Percentiles rank a stretch among this genome's conserved stretches.
phyloP scores from a whole-genome alignment of 1,140 invertebrate species.

The Camponotus vicinus region DNA sequence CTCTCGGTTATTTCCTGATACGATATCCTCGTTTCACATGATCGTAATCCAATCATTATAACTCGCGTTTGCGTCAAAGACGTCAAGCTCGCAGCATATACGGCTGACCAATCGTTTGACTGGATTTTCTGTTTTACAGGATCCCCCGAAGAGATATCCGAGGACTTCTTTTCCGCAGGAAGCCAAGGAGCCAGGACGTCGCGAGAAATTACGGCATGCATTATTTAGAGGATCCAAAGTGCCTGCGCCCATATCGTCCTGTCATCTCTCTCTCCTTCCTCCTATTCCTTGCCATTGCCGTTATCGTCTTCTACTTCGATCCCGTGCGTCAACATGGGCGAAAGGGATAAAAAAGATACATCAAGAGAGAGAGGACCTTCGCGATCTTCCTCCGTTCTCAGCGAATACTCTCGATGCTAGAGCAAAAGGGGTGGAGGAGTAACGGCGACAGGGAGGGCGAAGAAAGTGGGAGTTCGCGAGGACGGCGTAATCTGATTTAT shows the following conservation, averaged over 20 bases:
- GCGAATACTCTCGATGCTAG: slow-evolving; percentile 10
- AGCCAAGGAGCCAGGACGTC: neutral
- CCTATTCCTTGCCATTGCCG: neutral
- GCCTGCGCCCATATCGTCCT: slow-evolving; percentile 26
- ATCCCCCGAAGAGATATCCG: neutral
- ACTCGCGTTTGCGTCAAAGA: slow-evolving; percentile 41
- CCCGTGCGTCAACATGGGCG: slow-evolving; percentile 1
- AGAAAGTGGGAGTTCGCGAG: slow-evolving; percentile 8
- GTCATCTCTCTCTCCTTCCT: neutral
- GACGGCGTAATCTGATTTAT: slow-evolving; percentile 82
- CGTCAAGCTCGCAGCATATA: slow-evolving; percentile 32
- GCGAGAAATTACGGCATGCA: slow-evolving; percentile 72
- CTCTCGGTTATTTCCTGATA: neutral
- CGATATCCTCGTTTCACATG: neutral
- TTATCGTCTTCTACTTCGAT: slow-evolving; percentile 38
- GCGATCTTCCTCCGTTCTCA: slow-evolving; percentile 1
- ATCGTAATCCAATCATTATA: slow-evolving; percentile 41
- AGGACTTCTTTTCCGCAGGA: neutral
- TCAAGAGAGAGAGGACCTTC: neutral
- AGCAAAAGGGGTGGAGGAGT: neutral
- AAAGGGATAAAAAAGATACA: slow-evolving; percentile 21
- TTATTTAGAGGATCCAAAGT: slow-evolving; percentile 74
- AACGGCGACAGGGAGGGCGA: neutral
- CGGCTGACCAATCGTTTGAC: neutral
- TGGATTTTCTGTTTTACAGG: neutral